A percentile compares a stretch with the other conserved stretches of the same genome.
Conservation (phyloP, 1,140 invertebrate species). For the Macrocentrus cingulum region DNA sequence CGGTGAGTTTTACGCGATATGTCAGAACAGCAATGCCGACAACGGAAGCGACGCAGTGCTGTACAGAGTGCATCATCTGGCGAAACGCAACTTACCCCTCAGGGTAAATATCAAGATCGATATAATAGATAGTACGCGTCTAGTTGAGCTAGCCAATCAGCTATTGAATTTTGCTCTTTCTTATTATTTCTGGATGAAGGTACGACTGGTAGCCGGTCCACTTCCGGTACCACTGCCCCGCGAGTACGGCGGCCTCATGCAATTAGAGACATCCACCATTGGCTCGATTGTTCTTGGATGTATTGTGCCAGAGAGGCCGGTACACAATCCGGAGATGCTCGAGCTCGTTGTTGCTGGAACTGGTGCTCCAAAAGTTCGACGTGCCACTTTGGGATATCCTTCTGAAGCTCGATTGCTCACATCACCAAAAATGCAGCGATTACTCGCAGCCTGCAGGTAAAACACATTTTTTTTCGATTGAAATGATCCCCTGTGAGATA, state of each 20-base stretch:
- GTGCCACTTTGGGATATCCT: slow-evolving; percentile 53
- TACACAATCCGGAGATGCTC: slow-evolving; percentile 56
- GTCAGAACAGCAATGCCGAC: slow-evolving; percentile 45
- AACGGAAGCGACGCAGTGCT: slow-evolving; percentile 48
- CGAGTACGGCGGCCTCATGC: slow-evolving; percentile 57
- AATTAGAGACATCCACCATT: slow-evolving; percentile 52
- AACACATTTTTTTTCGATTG: slow-evolving; percentile 2
- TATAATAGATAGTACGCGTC: background rate
- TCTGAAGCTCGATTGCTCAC: slow-evolving; percentile 53
- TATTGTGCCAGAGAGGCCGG: slow-evolving; percentile 53
- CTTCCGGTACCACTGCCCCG: slow-evolving; percentile 53
- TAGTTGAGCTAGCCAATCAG: background rate
- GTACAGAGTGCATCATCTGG: slow-evolving; percentile 53
- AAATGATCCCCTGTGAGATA: no score
- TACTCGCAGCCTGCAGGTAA: slow-evolving; percentile 55
- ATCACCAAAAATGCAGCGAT: slow-evolving; percentile 55
- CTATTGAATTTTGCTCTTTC: slow-evolving; percentile 6
- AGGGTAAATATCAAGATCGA: slow-evolving; percentile 35
- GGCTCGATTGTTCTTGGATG: slow-evolving; percentile 56
- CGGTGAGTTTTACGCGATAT: slow-evolving; percentile 55
- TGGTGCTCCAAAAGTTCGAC: slow-evolving; percentile 51
- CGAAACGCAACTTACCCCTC: slow-evolving; percentile 46
- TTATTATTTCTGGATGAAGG: slow-evolving; percentile 32
- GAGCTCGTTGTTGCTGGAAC: slow-evolving; percentile 54
- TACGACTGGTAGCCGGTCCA: slow-evolving; percentile 55